phyloP scores from a whole-genome alignment of 2,113 vertebrate genomes.

The Dicaeum eximium region DNA sequence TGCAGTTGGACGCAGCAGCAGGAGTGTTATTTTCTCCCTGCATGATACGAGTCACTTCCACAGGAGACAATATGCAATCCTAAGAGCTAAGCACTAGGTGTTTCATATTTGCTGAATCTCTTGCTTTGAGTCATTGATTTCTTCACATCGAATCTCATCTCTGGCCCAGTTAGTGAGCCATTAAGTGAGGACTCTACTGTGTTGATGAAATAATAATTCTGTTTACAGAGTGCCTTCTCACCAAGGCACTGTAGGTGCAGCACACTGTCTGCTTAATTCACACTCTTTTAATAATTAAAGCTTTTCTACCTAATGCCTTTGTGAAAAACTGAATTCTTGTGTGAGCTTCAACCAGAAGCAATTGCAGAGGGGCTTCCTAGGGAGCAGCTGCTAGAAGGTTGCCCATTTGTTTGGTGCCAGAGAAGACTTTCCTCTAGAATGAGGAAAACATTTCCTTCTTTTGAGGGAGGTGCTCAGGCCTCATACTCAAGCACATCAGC shows the following conservation, averaged over 20 bases:
- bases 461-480: not conserved
- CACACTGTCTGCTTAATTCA: slow-evolving; percentile 43
- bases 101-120: slow-evolving; percentile 55
- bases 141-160: slow-evolving; percentile 42
- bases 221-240: slow-evolving; percentile 46
- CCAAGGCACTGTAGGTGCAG: slow-evolving; percentile 44
- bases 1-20: slow-evolving; percentile 42
- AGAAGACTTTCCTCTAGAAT: not conserved
- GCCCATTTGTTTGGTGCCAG: not conserved
- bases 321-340: slow-evolving; percentile 12
- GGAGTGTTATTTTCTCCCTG: slow-evolving; percentile 60
- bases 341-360: not conserved
- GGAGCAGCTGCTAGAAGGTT: not conserved
- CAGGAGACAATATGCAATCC: slow-evolving; percentile 53
- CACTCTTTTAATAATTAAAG: slow-evolving; percentile 61
- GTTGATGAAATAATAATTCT: slow-evolving; percentile 69
- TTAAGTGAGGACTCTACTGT: slow-evolving; percentile 64
- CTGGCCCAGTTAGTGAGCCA: slow-evolving; percentile 64
- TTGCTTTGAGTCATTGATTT: slow-evolving; percentile 66
- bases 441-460: not conserved
- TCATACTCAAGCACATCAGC: not conserved
- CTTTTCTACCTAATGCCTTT: slow-evolving; percentile 44
- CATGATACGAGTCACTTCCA: slow-evolving; percentile 33
- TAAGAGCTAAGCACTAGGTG: slow-evolving; percentile 46
- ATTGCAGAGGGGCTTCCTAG: not conserved